Evolutionary conservation across 2,113 vertebrate species (phyloP).

Genomic region (Anarhynchus alexandrinus): DNA sequence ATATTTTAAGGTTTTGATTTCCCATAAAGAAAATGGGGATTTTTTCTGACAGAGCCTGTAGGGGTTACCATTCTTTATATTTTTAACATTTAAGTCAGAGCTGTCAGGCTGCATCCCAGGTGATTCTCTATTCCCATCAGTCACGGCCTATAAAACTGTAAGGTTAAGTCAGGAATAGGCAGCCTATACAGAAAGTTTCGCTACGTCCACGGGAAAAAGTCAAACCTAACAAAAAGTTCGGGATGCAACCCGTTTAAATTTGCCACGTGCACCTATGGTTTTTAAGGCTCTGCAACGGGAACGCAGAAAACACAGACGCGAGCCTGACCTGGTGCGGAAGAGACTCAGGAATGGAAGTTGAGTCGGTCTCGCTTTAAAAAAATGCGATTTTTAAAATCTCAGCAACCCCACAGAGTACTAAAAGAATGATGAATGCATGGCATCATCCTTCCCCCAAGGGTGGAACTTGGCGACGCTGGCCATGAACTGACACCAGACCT

Average conservation of each 20-base stretch:
- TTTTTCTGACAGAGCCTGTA: conserved; percentile 56
- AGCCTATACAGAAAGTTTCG: not conserved
- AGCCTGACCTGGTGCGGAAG: not conserved
- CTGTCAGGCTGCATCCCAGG: conserved; percentile 47
- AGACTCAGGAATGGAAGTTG: not conserved
- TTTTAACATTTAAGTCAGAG: conserved; percentile 59
- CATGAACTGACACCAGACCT: not conserved
- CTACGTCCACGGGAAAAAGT: not conserved
- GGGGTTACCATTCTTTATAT: conserved; percentile 42
- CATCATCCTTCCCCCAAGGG: not conserved
- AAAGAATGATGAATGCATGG: not conserved
- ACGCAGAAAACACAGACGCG: not conserved
- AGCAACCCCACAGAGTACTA: not conserved
- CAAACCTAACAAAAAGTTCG: not conserved
- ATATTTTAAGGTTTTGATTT: conserved; percentile 59
- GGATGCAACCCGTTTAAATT: not conserved
- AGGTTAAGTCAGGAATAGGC: conserved; percentile 42
- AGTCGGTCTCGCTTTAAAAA: not conserved
- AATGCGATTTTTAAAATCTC: not conserved
- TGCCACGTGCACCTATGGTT: not conserved
- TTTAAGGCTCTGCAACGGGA: not conserved
- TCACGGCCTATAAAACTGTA: not conserved
- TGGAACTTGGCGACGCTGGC: not conserved
- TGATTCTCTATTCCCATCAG: conserved; percentile 40
- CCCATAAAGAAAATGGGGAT: conserved; percentile 56